phyloP scores from a whole-genome alignment of 2,797 vertebrate genomes.

The Hephaestus fuliginosus region DNA sequence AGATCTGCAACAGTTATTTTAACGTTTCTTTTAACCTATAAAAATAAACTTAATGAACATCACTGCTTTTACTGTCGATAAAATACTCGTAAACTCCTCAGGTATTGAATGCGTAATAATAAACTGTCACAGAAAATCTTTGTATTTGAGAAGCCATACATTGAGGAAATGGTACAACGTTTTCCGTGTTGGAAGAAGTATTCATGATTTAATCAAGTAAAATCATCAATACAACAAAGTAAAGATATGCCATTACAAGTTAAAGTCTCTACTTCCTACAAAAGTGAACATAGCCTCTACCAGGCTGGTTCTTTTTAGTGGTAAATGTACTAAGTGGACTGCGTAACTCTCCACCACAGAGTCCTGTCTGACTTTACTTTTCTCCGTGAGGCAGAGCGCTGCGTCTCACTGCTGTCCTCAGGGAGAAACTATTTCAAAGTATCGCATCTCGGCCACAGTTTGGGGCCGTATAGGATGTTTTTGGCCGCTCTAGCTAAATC shows the following conservation, averaged over 20 bases:
- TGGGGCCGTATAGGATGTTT: slow-evolving; percentile 13
- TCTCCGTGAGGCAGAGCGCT: not conserved
- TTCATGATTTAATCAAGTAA: not conserved
- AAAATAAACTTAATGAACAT: not conserved
- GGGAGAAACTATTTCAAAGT: slow-evolving; percentile 15
- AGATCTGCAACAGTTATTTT: not conserved
- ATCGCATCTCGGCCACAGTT: slow-evolving; percentile 16
- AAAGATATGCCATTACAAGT: not conserved
- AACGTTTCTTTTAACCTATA: not conserved
- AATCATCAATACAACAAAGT: not conserved
- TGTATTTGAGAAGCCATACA: not conserved
- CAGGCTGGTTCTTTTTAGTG: too few species aligned
- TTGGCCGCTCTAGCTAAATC: slow-evolving; percentile 22
- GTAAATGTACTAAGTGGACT: too few species aligned
- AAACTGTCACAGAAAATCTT: not conserved
- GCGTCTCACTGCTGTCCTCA: not conserved
- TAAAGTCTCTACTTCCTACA: not conserved
- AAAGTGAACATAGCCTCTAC: not conserved
- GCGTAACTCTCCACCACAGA: not conserved
- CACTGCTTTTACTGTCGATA: not conserved
- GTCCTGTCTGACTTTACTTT: not conserved
- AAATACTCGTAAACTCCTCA: not conserved
- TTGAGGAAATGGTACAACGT: not conserved
- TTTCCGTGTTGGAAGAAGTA: not conserved
- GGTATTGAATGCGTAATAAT: not conserved